phyloP scores from a whole-genome alignment of 2,888 invertebrate genomes.

The Campoplex nolae region DNA sequence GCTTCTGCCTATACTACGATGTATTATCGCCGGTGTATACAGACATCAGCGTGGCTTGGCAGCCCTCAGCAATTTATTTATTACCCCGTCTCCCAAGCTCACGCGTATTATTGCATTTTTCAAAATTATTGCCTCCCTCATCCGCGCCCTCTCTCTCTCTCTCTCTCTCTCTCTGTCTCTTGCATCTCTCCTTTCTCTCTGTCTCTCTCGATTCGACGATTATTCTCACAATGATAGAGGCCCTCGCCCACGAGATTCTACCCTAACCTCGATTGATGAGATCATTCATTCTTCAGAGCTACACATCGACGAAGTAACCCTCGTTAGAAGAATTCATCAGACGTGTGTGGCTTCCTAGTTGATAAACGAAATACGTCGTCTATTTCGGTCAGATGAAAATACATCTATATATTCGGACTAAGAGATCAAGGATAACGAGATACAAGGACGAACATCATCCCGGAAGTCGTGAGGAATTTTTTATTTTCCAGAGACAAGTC shows the following conservation, averaged over 20 bases:
- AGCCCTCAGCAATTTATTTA: slow-evolving; percentile 84
- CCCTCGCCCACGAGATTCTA: background rate
- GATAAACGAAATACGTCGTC: background rate
- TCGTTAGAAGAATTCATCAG: slow-evolving; percentile 50
- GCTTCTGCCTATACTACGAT: slow-evolving; percentile 78
- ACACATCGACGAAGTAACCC: slow-evolving; percentile 12
- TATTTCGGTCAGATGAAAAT: background rate
- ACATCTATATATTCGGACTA: background rate
- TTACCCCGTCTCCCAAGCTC: slow-evolving; percentile 79
- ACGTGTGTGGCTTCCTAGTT: slow-evolving; percentile 7
- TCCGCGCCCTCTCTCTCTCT: background rate
- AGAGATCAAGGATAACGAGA: background rate
- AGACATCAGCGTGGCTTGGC: slow-evolving; percentile 61
- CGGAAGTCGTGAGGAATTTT: background rate
- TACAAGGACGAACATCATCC: background rate
- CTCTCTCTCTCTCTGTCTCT: slow-evolving; percentile 25
- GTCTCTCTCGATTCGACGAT: slow-evolving; percentile 23
- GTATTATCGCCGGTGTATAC: slow-evolving; percentile 81
- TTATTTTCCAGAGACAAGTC: background rate
- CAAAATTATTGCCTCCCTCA: slow-evolving; percentile 77
- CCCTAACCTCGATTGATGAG: slow-evolving; percentile 57
- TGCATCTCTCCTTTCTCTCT: background rate
- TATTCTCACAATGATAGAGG: slow-evolving; percentile 55
- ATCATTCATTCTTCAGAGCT: slow-evolving; percentile 34
- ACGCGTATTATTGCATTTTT: slow-evolving; percentile 83